A percentile compares a stretch with the other conserved stretches of the same genome.
Evolutionary conservation across 2,113 vertebrate species (phyloP).

Genomic region (Condylura cristata): DNA sequence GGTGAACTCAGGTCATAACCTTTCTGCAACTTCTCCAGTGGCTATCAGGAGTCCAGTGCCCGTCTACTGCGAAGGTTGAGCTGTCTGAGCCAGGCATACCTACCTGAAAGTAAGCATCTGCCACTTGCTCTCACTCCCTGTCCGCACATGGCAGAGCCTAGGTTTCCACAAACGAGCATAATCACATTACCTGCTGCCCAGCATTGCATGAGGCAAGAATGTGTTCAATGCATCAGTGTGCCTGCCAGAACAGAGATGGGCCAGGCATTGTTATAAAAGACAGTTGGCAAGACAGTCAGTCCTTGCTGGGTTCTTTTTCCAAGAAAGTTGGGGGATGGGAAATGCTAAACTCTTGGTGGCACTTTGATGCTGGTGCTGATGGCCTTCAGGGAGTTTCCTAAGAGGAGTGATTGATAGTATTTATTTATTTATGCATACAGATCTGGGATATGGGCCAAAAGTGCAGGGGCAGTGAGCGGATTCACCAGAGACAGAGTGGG

Average conservation of each 20-base stretch:
- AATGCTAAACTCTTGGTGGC: background rate
- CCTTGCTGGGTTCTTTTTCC: background rate
- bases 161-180: background rate
- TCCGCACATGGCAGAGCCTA: background rate
- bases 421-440: no score
- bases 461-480: no score
- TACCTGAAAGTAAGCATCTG: background rate
- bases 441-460: no score
- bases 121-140: background rate
- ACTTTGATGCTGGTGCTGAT: background rate
- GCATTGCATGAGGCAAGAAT: background rate
- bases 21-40: background rate
- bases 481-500: no score
- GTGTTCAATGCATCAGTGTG: background rate
- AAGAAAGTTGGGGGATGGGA: background rate
- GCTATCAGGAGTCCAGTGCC: no score
- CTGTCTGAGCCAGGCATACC: background rate
- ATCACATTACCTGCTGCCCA: background rate
- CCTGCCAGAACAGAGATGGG: background rate
- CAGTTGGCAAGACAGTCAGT: background rate
- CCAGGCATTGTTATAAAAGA: conserved; percentile 4
- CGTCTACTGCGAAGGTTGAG: background rate
- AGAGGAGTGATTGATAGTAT: background rate
- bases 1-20: no score
- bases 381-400: background rate